These are phyloP conservation scores for Ophion obscuratus DNA, from an alignment of 2,888 invertebrate genomes.

Conservation along the genomic window DNA sequence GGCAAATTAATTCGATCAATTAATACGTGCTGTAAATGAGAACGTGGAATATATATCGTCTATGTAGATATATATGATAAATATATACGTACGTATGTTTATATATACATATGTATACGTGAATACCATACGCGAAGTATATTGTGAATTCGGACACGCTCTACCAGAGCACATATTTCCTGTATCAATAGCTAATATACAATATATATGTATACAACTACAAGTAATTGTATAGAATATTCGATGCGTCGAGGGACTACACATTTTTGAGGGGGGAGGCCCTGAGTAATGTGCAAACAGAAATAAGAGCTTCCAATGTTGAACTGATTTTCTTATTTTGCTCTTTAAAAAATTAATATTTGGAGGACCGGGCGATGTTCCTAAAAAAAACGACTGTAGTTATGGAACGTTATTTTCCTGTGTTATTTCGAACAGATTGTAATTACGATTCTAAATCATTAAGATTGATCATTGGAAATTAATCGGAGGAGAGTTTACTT, in stretches of 20 bases:
- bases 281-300: too few relatives aligned
- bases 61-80: constrained; percentile 25
- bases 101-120: not conserved
- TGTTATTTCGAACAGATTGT: too few relatives aligned
- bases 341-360: too few relatives aligned
- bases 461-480: too few relatives aligned
- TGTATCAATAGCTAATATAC: not conserved
- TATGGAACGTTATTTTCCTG: too few relatives aligned
- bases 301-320: too few relatives aligned
- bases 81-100: not conserved
- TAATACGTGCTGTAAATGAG: constrained; percentile 75
- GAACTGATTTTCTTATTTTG: too few relatives aligned
- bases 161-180: constrained; percentile 51
- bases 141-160: constrained; percentile 50
- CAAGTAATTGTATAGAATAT: not conserved
- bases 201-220: constrained; percentile 1
- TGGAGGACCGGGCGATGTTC: too few relatives aligned
- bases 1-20: constrained; percentile 79
- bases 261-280: not conserved
- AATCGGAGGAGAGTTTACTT: too few relatives aligned
- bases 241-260: not conserved
- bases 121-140: not conserved
- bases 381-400: too few relatives aligned
- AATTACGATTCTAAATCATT: too few relatives aligned
- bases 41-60: constrained; percentile 42